phyloP scores from a whole-genome alignment of 2,797 vertebrate genomes.

The Enteromius afrohamiltoni region DNA sequence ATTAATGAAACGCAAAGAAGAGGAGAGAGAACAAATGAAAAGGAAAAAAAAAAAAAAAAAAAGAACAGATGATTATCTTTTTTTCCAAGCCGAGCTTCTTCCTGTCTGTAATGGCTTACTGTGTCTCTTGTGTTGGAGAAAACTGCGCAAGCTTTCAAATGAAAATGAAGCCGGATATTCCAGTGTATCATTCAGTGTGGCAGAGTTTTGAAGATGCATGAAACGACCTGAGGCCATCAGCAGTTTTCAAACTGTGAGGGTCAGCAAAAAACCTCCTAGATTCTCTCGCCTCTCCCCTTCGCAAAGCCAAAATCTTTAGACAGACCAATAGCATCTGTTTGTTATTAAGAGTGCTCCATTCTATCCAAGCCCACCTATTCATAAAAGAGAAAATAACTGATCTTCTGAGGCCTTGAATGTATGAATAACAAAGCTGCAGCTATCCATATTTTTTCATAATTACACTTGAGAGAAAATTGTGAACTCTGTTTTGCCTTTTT shows the following conservation, averaged over 20 bases:
- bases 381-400: constrained; percentile 56
- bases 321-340: constrained; percentile 74
- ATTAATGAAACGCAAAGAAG: constrained; percentile 60
- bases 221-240: constrained; percentile 69
- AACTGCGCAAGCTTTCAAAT: constrained; percentile 64
- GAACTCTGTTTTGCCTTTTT: constrained; percentile 38
- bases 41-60: constrained; percentile 57
- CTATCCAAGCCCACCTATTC: constrained; percentile 49
- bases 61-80: constrained; percentile 63
- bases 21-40: background rate
- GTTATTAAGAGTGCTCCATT: constrained; percentile 70
- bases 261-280: constrained; percentile 71
- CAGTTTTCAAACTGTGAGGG: constrained; percentile 66
- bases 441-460: constrained; percentile 62
- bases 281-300: constrained; percentile 59
- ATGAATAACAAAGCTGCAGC: constrained; percentile 71
- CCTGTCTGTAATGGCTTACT: constrained; percentile 57
- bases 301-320: constrained; percentile 67
- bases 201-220: constrained; percentile 74
- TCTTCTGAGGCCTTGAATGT: constrained; percentile 61
- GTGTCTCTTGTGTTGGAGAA: constrained; percentile 57
- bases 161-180: constrained; percentile 73
- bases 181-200: constrained; percentile 78
- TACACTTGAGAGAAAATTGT: constrained; percentile 55
- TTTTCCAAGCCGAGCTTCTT: constrained; percentile 56